phyloP scores from a whole-genome alignment of 1,140 invertebrate species.

The Anastrepha ludens region DNA sequence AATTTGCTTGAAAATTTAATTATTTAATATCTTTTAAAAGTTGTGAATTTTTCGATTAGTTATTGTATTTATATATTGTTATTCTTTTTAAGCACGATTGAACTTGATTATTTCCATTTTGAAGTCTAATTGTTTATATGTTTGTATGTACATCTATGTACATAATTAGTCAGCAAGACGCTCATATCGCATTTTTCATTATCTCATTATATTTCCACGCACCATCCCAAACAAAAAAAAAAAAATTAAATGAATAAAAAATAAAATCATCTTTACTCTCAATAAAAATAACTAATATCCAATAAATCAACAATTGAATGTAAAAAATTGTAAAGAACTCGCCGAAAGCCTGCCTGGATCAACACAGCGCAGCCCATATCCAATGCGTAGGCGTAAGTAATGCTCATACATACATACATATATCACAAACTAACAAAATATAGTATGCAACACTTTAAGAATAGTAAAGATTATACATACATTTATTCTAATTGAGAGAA shows the following conservation, averaged over 20 bases:
- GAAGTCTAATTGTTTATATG: not conserved
- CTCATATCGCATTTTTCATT: slow-evolving; percentile 51
- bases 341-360: slow-evolving; percentile 88
- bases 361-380: slow-evolving; percentile 88
- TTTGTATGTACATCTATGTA: not conserved
- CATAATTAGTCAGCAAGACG: not conserved
- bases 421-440: not conserved
- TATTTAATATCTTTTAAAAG: too few relatives aligned
- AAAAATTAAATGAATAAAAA: slow-evolving; percentile 9
- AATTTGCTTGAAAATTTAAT: too few relatives aligned
- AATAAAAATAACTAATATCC: not conserved
- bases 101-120: not conserved
- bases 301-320: not conserved
- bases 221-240: slow-evolving; percentile 48
- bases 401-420: slow-evolving; percentile 15
- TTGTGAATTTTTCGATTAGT: too few relatives aligned
- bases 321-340: slow-evolving; percentile 79
- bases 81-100: not conserved
- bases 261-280: slow-evolving; percentile 20
- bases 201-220: slow-evolving; percentile 58
- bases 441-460: not conserved
- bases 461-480: too few relatives aligned
- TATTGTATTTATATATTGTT: not conserved
- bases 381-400: slow-evolving; percentile 86
- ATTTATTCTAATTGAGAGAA: too few relatives aligned